A percentile compares a stretch with the other conserved stretches of the same genome.
Conservation (phyloP, 2,113 vertebrate species). For the Mionectes macconnelli region DNA sequence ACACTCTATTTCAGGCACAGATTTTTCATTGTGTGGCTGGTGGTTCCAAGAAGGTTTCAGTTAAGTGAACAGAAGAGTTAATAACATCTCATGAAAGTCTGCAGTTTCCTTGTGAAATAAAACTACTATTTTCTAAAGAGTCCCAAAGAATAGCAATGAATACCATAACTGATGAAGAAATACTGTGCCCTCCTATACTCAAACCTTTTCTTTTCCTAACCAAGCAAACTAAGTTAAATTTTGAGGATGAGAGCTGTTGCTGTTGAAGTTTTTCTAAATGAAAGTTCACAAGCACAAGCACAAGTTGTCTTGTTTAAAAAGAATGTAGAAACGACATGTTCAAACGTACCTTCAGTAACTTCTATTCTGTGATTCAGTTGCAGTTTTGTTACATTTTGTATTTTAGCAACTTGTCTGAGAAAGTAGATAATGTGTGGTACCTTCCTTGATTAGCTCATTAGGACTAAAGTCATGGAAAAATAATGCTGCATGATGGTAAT, state of each 20-base stretch:
- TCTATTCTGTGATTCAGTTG: not conserved
- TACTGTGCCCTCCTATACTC: not conserved
- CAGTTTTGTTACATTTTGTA: not conserved
- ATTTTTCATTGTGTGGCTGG: conserved; percentile 16
- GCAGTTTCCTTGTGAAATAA: not conserved
- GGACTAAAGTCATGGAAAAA: not conserved
- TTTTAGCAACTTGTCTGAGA: not conserved
- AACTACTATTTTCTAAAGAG: not conserved
- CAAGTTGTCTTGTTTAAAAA: not conserved
- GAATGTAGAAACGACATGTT: not conserved
- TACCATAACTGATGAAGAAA: not conserved
- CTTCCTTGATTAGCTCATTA: not conserved
- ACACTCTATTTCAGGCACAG: not conserved
- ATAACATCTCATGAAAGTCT: not conserved
- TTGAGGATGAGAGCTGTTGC: not conserved
- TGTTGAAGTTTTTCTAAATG: not conserved
- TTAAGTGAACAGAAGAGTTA: conserved; percentile 9
- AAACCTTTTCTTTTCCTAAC: not conserved
- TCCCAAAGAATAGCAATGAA: not conserved
- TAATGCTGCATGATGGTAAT: not conserved
- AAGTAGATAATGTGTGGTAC: not conserved
- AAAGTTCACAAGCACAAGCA: not conserved
- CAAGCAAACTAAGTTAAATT: not conserved
- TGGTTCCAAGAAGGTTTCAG: conserved; percentile 1
- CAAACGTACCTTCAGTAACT: not conserved